phyloP scores from a whole-genome alignment of 2,797 vertebrate genomes.

The Micrastur ruficollis region DNA sequence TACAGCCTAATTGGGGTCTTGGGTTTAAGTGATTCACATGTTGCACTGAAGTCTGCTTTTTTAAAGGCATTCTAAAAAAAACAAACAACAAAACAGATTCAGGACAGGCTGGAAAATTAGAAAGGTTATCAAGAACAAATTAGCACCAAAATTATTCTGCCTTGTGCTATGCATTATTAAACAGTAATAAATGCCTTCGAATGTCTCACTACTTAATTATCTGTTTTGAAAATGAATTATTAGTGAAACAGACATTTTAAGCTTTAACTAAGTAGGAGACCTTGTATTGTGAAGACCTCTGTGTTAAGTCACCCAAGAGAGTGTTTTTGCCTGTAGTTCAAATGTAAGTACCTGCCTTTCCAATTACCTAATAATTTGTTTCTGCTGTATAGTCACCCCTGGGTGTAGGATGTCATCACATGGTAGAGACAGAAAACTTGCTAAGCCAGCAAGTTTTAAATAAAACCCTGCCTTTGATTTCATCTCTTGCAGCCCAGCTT shows the following conservation, averaged over 20 bases:
- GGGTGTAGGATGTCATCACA: background rate
- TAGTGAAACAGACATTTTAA: background rate
- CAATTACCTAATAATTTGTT: conserved; percentile 9
- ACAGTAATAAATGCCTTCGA: background rate
- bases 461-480: background rate
- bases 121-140: background rate
- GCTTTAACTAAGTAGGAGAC: background rate
- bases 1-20: background rate
- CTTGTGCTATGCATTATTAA: background rate
- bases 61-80: background rate
- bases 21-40: background rate
- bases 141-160: background rate
- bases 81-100: background rate
- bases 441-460: background rate
- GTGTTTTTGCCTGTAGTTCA: background rate
- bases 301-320: background rate
- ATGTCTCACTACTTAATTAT: background rate
- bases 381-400: background rate
- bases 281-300: background rate
- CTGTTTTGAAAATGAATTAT: conserved; percentile 13
- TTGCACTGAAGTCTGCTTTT: background rate
- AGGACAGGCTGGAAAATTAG: background rate
- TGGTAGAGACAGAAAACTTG: background rate
- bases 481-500: background rate
- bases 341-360: background rate